Percentiles rank a stretch among this genome's conserved stretches.
phyloP scores from a whole-genome alignment of 2,113 vertebrate genomes.

The Bufo gargarizans region DNA sequence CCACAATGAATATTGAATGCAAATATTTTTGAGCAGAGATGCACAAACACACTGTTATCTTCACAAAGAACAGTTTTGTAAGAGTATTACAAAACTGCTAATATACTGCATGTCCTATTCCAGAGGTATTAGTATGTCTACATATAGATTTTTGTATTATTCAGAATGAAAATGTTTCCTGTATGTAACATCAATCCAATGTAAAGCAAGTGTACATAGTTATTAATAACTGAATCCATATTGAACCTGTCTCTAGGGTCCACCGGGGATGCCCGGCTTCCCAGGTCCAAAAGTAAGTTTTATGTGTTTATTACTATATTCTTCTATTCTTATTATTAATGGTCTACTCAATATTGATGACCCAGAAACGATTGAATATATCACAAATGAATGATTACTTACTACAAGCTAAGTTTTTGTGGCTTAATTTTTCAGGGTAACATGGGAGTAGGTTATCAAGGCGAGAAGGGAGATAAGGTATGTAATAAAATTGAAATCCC shows the following conservation, averaged over 20 bases:
- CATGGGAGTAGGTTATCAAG: slow-evolving; percentile 80
- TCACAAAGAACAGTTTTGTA: background rate
- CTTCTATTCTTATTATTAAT: background rate
- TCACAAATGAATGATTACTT: background rate
- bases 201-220: background rate
- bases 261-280: slow-evolving; percentile 74
- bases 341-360: background rate
- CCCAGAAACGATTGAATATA: background rate
- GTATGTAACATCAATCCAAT: background rate
- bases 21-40: background rate
- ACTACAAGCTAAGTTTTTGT: background rate
- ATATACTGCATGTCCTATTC: background rate
- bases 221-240: background rate
- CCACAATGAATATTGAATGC: background rate
- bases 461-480: slow-evolving; percentile 92
- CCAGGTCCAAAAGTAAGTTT: slow-evolving; percentile 82
- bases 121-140: background rate
- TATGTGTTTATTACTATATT: background rate
- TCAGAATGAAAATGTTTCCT: no score
- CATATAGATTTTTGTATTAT: no score
- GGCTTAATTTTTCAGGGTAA: slow-evolving; percentile 75
- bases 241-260: slow-evolving; percentile 73
- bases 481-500: background rate
- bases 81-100: background rate
- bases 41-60: background rate